Evolutionary conservation across 2,797 vertebrate genomes (phyloP).

Genomic region (Acrossocheilus wenchowensis): DNA sequence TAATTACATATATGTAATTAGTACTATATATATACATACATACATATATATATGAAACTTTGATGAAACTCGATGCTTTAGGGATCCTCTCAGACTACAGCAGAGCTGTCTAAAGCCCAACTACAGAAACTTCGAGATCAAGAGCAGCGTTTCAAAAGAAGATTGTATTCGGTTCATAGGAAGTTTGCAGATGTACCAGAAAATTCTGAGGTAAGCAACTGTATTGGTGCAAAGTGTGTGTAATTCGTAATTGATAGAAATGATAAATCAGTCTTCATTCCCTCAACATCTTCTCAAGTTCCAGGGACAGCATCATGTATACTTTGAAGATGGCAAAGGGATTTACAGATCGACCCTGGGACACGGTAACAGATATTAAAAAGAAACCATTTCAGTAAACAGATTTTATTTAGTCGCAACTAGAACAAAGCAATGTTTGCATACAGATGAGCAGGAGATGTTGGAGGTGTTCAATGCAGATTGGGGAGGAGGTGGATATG

Average conservation of each 20-base stretch:
- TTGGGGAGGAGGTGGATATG: slow-evolving; percentile 65
- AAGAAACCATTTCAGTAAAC: background rate
- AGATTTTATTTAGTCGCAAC: background rate
- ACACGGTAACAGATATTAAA: slow-evolving; percentile 75
- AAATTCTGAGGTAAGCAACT: slow-evolving; percentile 74
- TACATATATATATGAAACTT: too few relatives aligned
- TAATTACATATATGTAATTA: too few relatives aligned
- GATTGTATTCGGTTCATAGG: slow-evolving; percentile 73
- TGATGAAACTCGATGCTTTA: background rate
- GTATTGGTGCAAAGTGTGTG: background rate
- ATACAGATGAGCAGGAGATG: slow-evolving; percentile 71
- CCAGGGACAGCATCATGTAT: slow-evolving; percentile 80
- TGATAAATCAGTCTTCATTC: background rate
- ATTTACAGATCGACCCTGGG: slow-evolving; percentile 83
- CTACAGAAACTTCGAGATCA: slow-evolving; percentile 63
- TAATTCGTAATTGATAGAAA: background rate
- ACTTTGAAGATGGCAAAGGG: slow-evolving; percentile 84
- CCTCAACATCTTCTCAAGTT: slow-evolving; percentile 74
- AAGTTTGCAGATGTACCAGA: slow-evolving; percentile 67
- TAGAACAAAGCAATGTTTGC: slow-evolving; percentile 39
- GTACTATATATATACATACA: too few relatives aligned
- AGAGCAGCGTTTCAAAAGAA: slow-evolving; percentile 80
- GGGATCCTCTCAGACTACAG: slow-evolving; percentile 5
- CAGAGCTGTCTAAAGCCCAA: slow-evolving; percentile 20
- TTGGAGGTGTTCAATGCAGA: slow-evolving; percentile 81